A percentile compares a stretch with the other conserved stretches of the same genome.
Evolutionary conservation across 2,888 invertebrate genomes (phyloP).

Genomic region (Nomada lathburiana): DNA sequence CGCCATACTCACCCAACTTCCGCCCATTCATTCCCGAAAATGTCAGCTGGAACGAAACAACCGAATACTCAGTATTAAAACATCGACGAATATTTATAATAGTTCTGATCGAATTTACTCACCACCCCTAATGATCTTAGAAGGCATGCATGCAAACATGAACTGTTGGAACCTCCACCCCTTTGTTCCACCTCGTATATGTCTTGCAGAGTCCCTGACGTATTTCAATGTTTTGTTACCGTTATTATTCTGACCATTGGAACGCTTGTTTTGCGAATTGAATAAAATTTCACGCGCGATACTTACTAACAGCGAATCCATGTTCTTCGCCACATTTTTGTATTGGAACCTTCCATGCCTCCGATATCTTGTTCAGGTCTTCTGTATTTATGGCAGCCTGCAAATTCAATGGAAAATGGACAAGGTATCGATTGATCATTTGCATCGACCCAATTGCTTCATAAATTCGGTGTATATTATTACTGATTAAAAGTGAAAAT

Average conservation of each 20-base stretch:
- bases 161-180: background rate
- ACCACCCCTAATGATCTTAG: slow-evolving; percentile 4
- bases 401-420: background rate
- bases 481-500: no score
- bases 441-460: no score
- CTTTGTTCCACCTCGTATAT: background rate
- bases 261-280: background rate
- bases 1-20: background rate
- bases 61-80: no score
- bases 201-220: background rate
- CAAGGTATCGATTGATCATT: no score
- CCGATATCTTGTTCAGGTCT: background rate
- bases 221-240: background rate
- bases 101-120: background rate
- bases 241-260: background rate
- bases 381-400: slow-evolving; percentile 19
- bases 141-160: slow-evolving; percentile 8
- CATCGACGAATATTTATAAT: no score
- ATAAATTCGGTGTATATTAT: no score
- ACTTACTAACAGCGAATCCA: slow-evolving; percentile 20
- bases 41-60: slow-evolving; percentile 20
- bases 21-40: background rate
- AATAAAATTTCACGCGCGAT: background rate
- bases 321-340: slow-evolving; percentile 5
- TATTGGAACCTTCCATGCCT: background rate